Evolutionary conservation across 2,797 vertebrate genomes (phyloP).

Genomic region (Chiloscyllium punctatum): DNA sequence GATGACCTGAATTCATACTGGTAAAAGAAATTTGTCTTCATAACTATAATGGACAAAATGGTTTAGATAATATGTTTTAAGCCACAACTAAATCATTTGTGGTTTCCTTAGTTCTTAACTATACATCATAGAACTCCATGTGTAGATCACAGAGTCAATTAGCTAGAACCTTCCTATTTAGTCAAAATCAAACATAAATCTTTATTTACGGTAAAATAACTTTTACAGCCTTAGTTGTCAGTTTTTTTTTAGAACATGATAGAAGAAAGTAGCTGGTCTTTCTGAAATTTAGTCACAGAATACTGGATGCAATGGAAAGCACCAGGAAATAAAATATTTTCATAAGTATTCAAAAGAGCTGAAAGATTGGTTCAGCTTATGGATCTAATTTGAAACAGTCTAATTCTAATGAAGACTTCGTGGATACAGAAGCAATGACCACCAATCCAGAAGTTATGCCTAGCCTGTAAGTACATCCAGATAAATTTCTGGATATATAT

Average conservation of each 20-base stretch:
- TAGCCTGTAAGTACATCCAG: constrained; percentile 44
- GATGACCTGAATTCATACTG: not conserved
- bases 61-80: constrained; percentile 25
- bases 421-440: constrained; percentile 51
- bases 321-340: constrained; percentile 76
- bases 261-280: not conserved
- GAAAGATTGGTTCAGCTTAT: constrained; percentile 66
- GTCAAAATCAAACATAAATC: not conserved
- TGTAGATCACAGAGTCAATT: not conserved
- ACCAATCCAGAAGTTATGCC: constrained; percentile 46
- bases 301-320: constrained; percentile 64
- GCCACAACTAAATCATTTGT: constrained; percentile 23
- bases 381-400: constrained; percentile 68
- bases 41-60: not conserved
- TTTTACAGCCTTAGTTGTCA: not conserved
- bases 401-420: constrained; percentile 65
- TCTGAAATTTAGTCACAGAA: constrained; percentile 60
- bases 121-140: not conserved
- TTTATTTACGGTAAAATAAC: not conserved
- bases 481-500: constrained; percentile 42
- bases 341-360: constrained; percentile 66
- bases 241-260: not conserved
- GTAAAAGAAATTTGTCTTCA: not conserved
- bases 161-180: not conserved
- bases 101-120: not conserved